A percentile compares a stretch with the other conserved stretches of the same genome.
Conservation (phyloP, 1,140 invertebrate genomes). For the Campoletis sonorensis region DNA sequence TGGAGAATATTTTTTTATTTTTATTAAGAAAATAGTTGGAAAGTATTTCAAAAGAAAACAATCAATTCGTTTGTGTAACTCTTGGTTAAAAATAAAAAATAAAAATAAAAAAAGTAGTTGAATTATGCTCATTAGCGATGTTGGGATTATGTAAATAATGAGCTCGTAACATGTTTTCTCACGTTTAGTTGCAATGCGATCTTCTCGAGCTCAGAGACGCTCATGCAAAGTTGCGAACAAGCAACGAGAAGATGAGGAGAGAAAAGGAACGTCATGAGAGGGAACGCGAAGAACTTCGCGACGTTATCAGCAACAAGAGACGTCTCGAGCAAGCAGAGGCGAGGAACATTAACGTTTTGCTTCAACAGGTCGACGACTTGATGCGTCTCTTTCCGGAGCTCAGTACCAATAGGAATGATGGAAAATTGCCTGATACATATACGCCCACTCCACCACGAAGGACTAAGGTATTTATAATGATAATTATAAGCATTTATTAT, state of each 20-base stretch:
- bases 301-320: conserved; percentile 75
- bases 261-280: conserved; percentile 91
- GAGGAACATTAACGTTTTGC: conserved; percentile 81
- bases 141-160: conserved; percentile 7
- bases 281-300: conserved; percentile 85
- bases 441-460: conserved; percentile 79
- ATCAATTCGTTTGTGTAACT: no score
- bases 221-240: conserved; percentile 93
- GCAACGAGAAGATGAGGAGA: conserved; percentile 91
- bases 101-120: neutral
- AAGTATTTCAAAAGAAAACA: no score
- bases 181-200: conserved; percentile 83
- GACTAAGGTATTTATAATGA: conserved; percentile 69
- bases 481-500: neutral
- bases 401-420: conserved; percentile 62
- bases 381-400: conserved; percentile 85
- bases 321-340: conserved; percentile 81
- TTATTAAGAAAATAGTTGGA: no score
- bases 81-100: no score
- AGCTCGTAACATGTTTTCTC: neutral
- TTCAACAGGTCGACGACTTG: conserved; percentile 87
- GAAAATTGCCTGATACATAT: conserved; percentile 64
- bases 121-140: neutral
- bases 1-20: neutral
- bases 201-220: conserved; percentile 91